Evolutionary conservation across 37 sponge, comb jelly and placozoan species (phyloP).

Genomic region (Chondrilla cf. caribensis): DNA sequence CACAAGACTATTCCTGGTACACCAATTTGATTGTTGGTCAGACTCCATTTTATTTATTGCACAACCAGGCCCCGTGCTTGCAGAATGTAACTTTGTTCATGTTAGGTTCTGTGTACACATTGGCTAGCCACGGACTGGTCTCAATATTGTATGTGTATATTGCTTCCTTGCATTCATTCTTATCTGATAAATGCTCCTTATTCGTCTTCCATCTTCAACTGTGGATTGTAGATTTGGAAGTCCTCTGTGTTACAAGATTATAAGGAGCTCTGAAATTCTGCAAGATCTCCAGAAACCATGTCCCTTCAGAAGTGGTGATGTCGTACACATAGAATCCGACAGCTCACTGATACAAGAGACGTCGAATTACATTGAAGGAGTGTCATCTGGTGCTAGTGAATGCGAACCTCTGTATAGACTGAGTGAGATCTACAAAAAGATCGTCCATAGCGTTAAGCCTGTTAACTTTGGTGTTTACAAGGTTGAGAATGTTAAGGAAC

Average conservation of each 20-base stretch:
- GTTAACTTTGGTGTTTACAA: conserved; percentile 19
- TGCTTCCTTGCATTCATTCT: too few relatives aligned
- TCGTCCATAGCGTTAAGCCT: neutral
- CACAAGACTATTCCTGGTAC: too few relatives aligned
- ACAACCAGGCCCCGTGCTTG: too few relatives aligned
- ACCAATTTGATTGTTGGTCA: too few relatives aligned
- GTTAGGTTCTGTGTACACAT: too few relatives aligned
- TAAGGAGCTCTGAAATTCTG: neutral
- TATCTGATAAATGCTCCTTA: too few relatives aligned
- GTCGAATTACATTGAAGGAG: neutral
- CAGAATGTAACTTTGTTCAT: too few relatives aligned
- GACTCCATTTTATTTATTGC: too few relatives aligned
- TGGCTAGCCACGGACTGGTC: too few relatives aligned
- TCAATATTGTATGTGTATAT: too few relatives aligned
- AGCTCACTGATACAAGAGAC: neutral
- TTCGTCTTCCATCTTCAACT: too few relatives aligned
- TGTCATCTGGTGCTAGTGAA: neutral
- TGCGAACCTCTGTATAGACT: neutral
- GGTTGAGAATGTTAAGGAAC: neutral
- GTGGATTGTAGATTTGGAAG: neutral
- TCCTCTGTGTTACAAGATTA: neutral
- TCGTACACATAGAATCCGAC: neutral
- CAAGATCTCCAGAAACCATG: neutral
- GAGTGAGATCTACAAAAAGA: neutral
- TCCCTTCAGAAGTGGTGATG: neutral